Evolutionary conservation across 30 jellyfish, hydroid and myxozoan species (phyloP), one percentile per base, ranked within the genome.

Genomic region (Chironex yamaguchii): DNA sequence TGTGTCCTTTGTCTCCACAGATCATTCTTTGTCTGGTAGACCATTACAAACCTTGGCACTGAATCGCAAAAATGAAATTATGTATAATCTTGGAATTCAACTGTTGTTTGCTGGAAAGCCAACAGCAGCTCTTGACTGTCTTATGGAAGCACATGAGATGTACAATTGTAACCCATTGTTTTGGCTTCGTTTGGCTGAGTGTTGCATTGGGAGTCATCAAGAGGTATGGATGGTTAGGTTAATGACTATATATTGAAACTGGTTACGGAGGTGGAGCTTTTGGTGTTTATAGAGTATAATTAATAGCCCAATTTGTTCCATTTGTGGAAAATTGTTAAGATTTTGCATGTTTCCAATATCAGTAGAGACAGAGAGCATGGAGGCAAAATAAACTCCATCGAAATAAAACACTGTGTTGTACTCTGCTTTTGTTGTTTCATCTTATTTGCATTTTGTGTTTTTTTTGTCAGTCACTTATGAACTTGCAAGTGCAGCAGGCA

Each of bases 161-260:
- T 94, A 77, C 36, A 92, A 94, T 42, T 82, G 99, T 54, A 91
- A 89, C 68, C 99, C 99, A 77, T 71, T 97, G 49, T 94, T 71
- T 66, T 94, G 99, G 99, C 71, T 94, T 64, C 96, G 99, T 20
- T 27, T 94, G 52, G 97, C 99, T 0, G 99, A 94, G 53, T 87
- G 97, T 52, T 94, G 99, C 89, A 89, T 94, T 62, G 65, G 80
- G 78, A 96, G 71, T 50, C 89, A 82, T 35, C 97, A 88, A 32
- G 83, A 94, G 96, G 98, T 93, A 34, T 31, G 29, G 21, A 67
- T 22, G 4, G 11, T 72, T 12, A 11, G 75, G 31, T 24, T 6
- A 13, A n/a, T 13, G 11, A 4, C 12, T 58, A 11, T 4, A 11
- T 17, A 0, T 3, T 52, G 30, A 6, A 4, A n/a, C 14, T 76